A percentile compares a stretch with the other conserved stretches of the same genome.
Evolutionary conservation across 2,113 vertebrate genomes (phyloP).

Genomic region (Chionis minor): DNA sequence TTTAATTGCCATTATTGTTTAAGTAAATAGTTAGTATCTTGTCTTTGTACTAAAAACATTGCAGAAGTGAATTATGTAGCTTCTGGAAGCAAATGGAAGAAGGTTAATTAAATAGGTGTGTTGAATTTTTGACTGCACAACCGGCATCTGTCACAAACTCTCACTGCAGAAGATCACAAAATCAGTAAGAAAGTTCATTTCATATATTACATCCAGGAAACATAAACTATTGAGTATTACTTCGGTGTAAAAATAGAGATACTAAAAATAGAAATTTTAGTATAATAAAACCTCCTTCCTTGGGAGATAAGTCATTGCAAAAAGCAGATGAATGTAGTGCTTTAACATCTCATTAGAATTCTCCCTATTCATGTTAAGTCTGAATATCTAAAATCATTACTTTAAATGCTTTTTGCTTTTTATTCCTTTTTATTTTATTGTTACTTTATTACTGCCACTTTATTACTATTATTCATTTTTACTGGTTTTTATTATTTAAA

Average conservation of each 20-base stretch:
- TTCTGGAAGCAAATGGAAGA: neutral
- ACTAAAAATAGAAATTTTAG: neutral
- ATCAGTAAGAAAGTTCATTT: neutral
- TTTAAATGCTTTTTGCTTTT: conserved; percentile 2
- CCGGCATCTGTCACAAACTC: neutral
- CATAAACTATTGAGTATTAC: neutral
- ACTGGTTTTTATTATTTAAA: neutral
- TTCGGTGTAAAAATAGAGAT: neutral
- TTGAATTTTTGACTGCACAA: neutral
- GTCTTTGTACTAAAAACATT: neutral
- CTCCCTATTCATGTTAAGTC: neutral
- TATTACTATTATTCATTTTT: conserved; percentile 11
- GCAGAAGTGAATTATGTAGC: neutral
- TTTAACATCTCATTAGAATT: conserved; percentile 32
- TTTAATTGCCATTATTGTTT: neutral
- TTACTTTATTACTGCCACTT: neutral
- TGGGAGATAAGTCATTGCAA: conserved; percentile 13
- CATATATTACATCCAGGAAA: neutral
- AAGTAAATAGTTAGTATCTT: neutral
- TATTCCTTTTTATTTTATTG: conserved; percentile 1
- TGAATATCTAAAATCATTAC: conserved; percentile 26
- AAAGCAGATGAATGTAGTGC: neutral
- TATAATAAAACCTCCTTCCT: neutral
- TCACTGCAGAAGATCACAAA: neutral
- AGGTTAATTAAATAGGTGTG: neutral